These are phyloP conservation scores for Melanotaenia pygmaea DNA, from an alignment of 2,797 vertebrate genomes.

Conservation along the genomic window DNA sequence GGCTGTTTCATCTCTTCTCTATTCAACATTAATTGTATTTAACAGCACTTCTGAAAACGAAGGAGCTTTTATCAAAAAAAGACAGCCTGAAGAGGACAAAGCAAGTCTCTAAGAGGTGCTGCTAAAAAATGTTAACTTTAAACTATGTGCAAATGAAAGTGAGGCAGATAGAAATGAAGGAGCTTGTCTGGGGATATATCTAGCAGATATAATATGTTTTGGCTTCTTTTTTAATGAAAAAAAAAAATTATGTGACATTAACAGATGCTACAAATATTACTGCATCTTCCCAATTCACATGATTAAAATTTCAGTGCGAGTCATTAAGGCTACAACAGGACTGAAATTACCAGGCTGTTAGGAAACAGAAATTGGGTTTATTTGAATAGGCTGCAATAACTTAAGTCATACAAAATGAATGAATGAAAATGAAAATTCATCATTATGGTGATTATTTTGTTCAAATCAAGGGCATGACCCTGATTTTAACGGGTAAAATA, in stretches of 20 bases:
- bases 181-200: conserved; percentile 2
- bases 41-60: conserved; percentile 53
- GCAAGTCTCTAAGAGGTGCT: conserved; percentile 48
- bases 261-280: conserved; percentile 19
- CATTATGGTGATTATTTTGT: too few relatives aligned
- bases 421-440: too few relatives aligned
- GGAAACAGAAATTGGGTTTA: background rate
- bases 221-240: too few relatives aligned
- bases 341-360: background rate
- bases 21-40: conserved; percentile 66
- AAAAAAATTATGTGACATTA: background rate
- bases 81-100: conserved; percentile 21
- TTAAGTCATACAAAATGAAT: too few relatives aligned
- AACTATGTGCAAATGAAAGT: conserved; percentile 42
- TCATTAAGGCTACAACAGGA: background rate
- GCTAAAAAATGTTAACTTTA: conserved; percentile 35
- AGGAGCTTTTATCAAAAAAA: conserved; percentile 9
- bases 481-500: too few relatives aligned
- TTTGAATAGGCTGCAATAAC: background rate
- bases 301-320: background rate
- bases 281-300: background rate
- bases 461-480: too few relatives aligned
- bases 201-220: background rate
- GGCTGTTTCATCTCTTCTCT: conserved; percentile 37
- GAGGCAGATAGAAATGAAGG: background rate